Base-by-base conservation (phyloP, 2,113 vertebrate species). In the Lamprologus sp. region DNA sequence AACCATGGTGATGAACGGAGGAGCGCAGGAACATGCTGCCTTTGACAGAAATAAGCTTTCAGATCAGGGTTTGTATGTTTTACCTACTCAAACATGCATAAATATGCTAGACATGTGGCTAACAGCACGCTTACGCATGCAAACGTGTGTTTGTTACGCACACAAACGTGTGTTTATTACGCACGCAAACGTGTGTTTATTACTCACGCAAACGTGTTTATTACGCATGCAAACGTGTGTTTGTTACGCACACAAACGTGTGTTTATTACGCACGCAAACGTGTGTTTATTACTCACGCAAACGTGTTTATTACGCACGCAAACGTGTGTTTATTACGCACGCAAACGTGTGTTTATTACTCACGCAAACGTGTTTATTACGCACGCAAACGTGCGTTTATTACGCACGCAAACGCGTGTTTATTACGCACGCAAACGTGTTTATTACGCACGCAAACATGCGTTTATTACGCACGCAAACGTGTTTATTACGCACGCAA, bases 1-100 rank as follows among this genome's bases (percentile, higher is more conserved):
- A 89, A 86, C 88, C 89, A 94, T 88, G 84, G 87, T 51, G 85
- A 93, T 84, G 63, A 92, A 89, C 80, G 26, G 88, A 53, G 79
- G 28, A 37, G 55, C 21, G 40, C 75, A 60, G 26, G 83, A 82
- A 79, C 26, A 53, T 65, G 63, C 47, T 15, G 65, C 11, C 84
- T 87, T 88, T 86, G 45, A 87, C 56, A 84, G 26, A 88, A 88
- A 90, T 73, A 35, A 15, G 42, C 58, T 70, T 87, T 88, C 28
- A 84, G 37, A 87, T 89, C 47, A n/a, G 23, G 79, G 58, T 84
- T 79, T 81, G 49, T 1, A 11, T 21, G 54, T 82, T 86, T 54
- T 47, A 81, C 28, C 40, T 40, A 35, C 45, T 83, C 35, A n/a
- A 6, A 54, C 53, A 75, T 40, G 79, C 47, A 11, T 11, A 83